These are phyloP conservation scores for Alethe diademata DNA, from an alignment of 2,113 vertebrate genomes.

Conservation along the genomic window DNA sequence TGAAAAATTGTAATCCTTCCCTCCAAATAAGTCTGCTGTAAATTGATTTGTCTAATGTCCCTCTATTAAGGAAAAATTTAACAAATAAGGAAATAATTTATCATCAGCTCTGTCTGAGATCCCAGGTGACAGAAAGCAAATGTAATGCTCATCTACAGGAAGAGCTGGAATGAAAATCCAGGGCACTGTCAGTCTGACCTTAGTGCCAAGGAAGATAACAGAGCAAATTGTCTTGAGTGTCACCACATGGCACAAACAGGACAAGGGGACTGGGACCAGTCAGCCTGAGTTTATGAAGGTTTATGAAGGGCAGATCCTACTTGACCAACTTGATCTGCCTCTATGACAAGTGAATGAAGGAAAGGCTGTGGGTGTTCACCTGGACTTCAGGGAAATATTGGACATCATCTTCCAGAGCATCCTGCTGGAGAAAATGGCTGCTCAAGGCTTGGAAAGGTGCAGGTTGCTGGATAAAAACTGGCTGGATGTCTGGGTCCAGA, in stretches of 20 bases:
- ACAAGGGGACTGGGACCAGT: background rate
- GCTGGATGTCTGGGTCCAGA: background rate
- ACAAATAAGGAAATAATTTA: background rate
- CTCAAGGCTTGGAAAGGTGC: background rate
- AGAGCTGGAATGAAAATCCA: background rate
- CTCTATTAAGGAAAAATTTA: background rate
- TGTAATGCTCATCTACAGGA: rapidly evolving
- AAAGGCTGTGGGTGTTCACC: background rate
- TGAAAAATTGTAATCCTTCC: background rate
- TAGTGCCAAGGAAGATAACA: background rate
- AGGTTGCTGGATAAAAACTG: background rate
- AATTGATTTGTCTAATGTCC: background rate
- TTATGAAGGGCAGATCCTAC: background rate
- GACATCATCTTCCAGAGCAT: background rate
- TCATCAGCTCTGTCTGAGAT: background rate
- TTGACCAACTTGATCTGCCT: background rate
- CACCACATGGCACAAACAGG: rapidly evolving
- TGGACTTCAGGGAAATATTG: background rate
- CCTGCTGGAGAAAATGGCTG: background rate
- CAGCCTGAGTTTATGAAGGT: background rate
- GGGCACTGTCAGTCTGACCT: background rate
- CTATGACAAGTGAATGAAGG: background rate
- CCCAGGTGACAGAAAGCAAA: background rate
- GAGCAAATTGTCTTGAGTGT: background rate
- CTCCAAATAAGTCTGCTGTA: background rate